These are phyloP conservation scores for Nymphalis polychloros DNA, from an alignment of 2,888 invertebrate species.

Conservation along the genomic window DNA sequence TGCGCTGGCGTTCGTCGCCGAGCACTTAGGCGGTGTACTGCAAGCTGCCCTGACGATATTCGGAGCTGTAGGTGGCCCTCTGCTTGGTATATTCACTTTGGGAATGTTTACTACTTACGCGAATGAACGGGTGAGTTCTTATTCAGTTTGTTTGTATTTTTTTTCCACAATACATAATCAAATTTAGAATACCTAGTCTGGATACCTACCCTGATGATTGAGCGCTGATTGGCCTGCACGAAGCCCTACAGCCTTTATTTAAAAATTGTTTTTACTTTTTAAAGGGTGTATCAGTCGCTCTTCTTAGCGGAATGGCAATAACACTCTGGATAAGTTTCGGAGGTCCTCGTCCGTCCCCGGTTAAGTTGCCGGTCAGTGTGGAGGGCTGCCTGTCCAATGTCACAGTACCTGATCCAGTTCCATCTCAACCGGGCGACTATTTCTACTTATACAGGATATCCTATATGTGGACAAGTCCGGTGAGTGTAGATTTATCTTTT, in stretches of 20 bases:
- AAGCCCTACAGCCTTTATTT: background rate
- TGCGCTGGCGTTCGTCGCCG: slow-evolving; percentile 90
- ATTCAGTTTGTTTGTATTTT: background rate
- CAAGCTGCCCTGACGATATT: slow-evolving; percentile 93
- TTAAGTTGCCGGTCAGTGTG: slow-evolving; percentile 80
- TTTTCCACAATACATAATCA: too few relatives aligned
- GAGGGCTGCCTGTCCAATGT: slow-evolving; percentile 78
- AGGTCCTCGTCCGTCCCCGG: slow-evolving; percentile 86
- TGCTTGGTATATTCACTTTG: slow-evolving; percentile 91
- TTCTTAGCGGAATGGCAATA: slow-evolving; percentile 82
- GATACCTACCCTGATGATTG: too few relatives aligned
- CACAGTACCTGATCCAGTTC: slow-evolving; percentile 43
- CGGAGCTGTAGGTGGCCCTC: slow-evolving; percentile 92
- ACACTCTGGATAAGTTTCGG: slow-evolving; percentile 94
- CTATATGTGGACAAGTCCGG: slow-evolving; percentile 86
- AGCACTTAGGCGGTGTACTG: slow-evolving; percentile 92
- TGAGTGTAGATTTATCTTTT: slow-evolving; percentile 46
- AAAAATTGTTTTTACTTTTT: slow-evolving; percentile 38
- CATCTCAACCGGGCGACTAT: slow-evolving; percentile 58
- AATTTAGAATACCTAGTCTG: too few relatives aligned
- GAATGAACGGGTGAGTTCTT: slow-evolving; percentile 83
- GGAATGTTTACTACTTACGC: slow-evolving; percentile 90
- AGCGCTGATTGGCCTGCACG: too few relatives aligned
- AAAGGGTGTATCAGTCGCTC: slow-evolving; percentile 86
- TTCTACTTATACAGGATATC: slow-evolving; percentile 87